These are phyloP conservation scores for Mesopsocus fuscifrons DNA, from an alignment of 2,888 invertebrate species.

Conservation along the genomic window DNA sequence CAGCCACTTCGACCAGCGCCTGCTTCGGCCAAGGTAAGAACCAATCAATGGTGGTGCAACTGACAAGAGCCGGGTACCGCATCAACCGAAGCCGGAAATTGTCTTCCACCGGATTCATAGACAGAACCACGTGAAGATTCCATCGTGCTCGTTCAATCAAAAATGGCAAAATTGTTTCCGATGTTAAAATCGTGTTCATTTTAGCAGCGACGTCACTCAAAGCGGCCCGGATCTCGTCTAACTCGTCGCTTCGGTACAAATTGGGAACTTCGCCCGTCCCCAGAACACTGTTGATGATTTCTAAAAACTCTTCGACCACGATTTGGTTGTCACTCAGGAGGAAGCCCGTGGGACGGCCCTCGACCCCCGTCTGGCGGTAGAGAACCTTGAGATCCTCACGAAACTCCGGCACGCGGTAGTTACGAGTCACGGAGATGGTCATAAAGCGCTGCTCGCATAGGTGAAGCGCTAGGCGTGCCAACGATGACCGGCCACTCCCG, in stretches of 20 bases:
- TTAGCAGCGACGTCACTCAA: slow-evolving; percentile 36
- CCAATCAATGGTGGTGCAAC: slow-evolving; percentile 80
- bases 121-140: slow-evolving; percentile 62
- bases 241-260: slow-evolving; percentile 71
- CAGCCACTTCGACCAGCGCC: slow-evolving; percentile 75
- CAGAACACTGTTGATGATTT: slow-evolving; percentile 74
- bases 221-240: slow-evolving; percentile 50
- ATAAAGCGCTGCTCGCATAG: slow-evolving; percentile 61
- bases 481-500: slow-evolving; percentile 67
- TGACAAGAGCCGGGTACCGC: slow-evolving; percentile 74
- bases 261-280: slow-evolving; percentile 78
- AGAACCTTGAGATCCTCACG: slow-evolving; percentile 61
- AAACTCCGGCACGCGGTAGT: slow-evolving; percentile 58
- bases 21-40: slow-evolving; percentile 77
- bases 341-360: slow-evolving; percentile 54
- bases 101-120: slow-evolving; percentile 80
- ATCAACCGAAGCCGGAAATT: slow-evolving; percentile 63
- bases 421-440: slow-evolving; percentile 61
- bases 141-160: slow-evolving; percentile 55
- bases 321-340: slow-evolving; percentile 76
- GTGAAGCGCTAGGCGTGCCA: slow-evolving; percentile 56
- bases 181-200: slow-evolving; percentile 36
- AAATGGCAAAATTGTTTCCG: slow-evolving; percentile 52
- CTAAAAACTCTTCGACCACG: slow-evolving; percentile 64
- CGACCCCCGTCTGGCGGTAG: slow-evolving; percentile 53